Evolutionary conservation across 2,888 invertebrate genomes (phyloP).

Genomic region (Thecophora atra): DNA sequence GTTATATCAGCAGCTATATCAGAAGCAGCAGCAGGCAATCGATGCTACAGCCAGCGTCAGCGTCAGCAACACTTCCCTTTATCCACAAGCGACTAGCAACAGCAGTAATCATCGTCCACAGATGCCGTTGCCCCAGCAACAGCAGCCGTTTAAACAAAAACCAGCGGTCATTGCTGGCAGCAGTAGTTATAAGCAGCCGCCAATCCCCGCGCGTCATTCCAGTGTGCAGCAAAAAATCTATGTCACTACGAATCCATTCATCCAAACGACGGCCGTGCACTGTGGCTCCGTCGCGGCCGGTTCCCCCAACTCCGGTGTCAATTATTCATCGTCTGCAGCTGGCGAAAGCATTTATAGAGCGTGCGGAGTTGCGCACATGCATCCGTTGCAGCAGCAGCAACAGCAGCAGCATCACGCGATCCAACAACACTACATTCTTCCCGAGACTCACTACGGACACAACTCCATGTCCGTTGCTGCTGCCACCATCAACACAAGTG

Average conservation of each 20-base stretch:
- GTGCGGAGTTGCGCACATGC: slow-evolving; percentile 43
- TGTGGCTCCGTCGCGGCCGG: slow-evolving; percentile 56
- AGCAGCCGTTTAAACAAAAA: slow-evolving; percentile 41
- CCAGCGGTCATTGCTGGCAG: slow-evolving; percentile 39
- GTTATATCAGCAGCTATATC: slow-evolving; percentile 52
- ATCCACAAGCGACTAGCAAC: slow-evolving; percentile 55
- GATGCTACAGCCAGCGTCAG: slow-evolving; percentile 41
- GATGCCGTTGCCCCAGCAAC: slow-evolving; percentile 55
- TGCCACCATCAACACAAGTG: slow-evolving; percentile 57
- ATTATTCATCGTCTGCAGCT: slow-evolving; percentile 51
- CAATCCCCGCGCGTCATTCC: slow-evolving; percentile 62
- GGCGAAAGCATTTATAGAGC: slow-evolving; percentile 40
- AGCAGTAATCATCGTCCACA: slow-evolving; percentile 55
- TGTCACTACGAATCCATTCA: slow-evolving; percentile 66
- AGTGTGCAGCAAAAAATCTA: slow-evolving; percentile 66
- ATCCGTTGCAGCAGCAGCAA: slow-evolving; percentile 43
- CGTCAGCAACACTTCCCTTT: slow-evolving; percentile 50
- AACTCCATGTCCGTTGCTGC: slow-evolving; percentile 32
- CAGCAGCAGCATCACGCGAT: slow-evolving; percentile 45
- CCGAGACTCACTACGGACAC: slow-evolving; percentile 40
- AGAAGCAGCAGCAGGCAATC: slow-evolving; percentile 43
- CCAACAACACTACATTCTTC: slow-evolving; percentile 41
- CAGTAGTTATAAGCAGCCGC: slow-evolving; percentile 55
- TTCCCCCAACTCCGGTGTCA: slow-evolving; percentile 53
- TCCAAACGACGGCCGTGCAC: slow-evolving; percentile 64